A percentile compares a stretch with the other conserved stretches of the same genome.
Evolutionary conservation across 2,888 invertebrate species (phyloP).

Genomic region (Cosmopolites sordidus): DNA sequence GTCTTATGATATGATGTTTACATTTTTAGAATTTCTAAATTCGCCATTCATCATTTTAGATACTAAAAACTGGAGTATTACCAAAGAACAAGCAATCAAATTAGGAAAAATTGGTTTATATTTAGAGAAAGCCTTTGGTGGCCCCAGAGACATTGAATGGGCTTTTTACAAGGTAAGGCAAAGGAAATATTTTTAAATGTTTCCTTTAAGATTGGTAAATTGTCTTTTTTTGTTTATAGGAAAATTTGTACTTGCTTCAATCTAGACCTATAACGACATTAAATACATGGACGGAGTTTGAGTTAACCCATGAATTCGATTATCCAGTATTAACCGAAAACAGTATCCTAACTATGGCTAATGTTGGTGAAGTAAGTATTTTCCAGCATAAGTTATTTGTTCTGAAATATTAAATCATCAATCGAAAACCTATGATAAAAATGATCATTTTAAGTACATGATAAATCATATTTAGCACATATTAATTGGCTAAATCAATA

Average conservation of each 20-base stretch:
- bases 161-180: conserved; percentile 56
- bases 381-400: background rate
- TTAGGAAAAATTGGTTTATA: conserved; percentile 56
- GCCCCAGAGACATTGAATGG: conserved; percentile 78
- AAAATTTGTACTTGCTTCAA: conserved; percentile 65
- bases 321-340: conserved; percentile 59
- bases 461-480: too few species aligned
- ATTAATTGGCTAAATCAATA: too few species aligned
- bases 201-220: too few species aligned
- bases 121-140: conserved; percentile 65
- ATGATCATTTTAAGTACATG: too few species aligned
- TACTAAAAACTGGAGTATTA: conserved; percentile 51
- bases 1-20: too few species aligned
- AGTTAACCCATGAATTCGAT: conserved; percentile 75
- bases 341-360: conserved; percentile 67
- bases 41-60: too few species aligned
- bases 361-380: conserved; percentile 61
- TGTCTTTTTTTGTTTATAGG: conserved; percentile 42
- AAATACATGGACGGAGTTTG: conserved; percentile 71
- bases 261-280: conserved; percentile 73
- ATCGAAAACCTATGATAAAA: too few species aligned
- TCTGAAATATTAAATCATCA: too few species aligned
- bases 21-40: background rate
- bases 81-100: conserved; percentile 52
- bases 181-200: background rate